Base-by-base conservation (phyloP, 2,888 invertebrate species). In the Agapetus fuscipes region DNA sequence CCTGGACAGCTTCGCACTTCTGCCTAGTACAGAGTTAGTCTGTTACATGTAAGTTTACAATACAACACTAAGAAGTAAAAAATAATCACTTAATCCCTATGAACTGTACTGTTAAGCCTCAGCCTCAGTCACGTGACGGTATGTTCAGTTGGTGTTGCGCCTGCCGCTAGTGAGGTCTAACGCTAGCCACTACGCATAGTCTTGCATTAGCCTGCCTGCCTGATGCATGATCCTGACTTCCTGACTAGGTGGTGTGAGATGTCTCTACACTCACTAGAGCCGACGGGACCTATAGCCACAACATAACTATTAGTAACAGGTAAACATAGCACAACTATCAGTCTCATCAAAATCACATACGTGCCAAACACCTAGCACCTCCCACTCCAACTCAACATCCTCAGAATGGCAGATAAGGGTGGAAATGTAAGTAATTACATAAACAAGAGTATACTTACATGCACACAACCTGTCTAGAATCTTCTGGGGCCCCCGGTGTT, bases 231-330 rank as follows among this genome's bases (percentile, higher is more conserved):
- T n/a, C n/a, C n/a, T n/a, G n/a, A n/a, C n/a, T n/a, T n/a, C 20
- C 20, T 20, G 20, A 45, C 40, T 41, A 46, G 46, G n/a, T n/a
- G n/a, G n/a, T n/a, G n/a, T n/a, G n/a, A n/a, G n/a, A n/a, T n/a
- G n/a, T n/a, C n/a, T n/a, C n/a, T n/a, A n/a, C n/a, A n/a, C n/a
- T 37, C 36, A 41, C 37, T 48, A 48, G 45, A 47, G 44, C 37
- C 37, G 41, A 48, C 48, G 43, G 45, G 45, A 48, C 48, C 48
- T 48, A 48, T 40, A 48, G 43, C 34, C 35, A n/a, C 29, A 45
- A 45, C 30, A 41, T 39, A 40, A 43, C 42, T 34, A 34, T 42
- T 45, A 45, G 40, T 42, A 28, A 44, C 39, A 31, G 29, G 6
- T 7, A 28, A 13, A 28, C 6, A 28, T 28, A n/a, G n/a, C n/a